Evolutionary conservation across 2,888 invertebrate species (phyloP), one percentile per base, ranked within the genome.

Genomic region (Hirtodrosophila confusa): DNA sequence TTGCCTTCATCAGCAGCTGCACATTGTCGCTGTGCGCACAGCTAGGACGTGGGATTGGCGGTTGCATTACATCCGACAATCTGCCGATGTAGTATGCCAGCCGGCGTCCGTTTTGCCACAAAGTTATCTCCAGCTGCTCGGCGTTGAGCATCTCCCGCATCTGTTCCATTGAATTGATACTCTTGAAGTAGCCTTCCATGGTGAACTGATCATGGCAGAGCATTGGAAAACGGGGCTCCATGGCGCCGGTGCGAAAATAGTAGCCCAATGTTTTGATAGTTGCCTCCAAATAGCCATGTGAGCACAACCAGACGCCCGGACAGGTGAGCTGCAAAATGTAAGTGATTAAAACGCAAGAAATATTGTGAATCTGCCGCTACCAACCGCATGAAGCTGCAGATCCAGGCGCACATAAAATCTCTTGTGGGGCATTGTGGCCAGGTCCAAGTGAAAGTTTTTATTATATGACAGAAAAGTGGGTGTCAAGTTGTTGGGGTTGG

Each of bases 291-390:
- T 87, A 90, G 31, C 91, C 90, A 74, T 89, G 90, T 8, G 89
- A 89, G 57, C 91, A 91, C 0, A 91, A 77, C 90, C 92, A 91
- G 33, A 91, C 91, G 2, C 92, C 91, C 0, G 91, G 91, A 37
- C 92, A 91, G 37, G 92, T 91, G 29, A 91, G 80, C 91, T 91
- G 40, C 4, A 72, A 17, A 23, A 31, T 17, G 3, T 17, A 11
- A 3, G 7, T 0, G 4, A 17, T 24, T 9, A 1, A 23, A 33
- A 9, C 17, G 17, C 6, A n/a, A 3, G 0, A 36, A 9, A 3
- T 27, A 3, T 11, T 23, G 6, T 27, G 4, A 11, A 27, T 4
- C 1, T 0, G 8, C 0, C 3, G 12, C 3, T 48, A 86, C 86
- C 62, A 73, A 91, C 91, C 67, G 91, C 90, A 75, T 91, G 91